Conservation (phyloP, 1,140 invertebrate genomes). For the Akabosia matsudoensis region DNA sequence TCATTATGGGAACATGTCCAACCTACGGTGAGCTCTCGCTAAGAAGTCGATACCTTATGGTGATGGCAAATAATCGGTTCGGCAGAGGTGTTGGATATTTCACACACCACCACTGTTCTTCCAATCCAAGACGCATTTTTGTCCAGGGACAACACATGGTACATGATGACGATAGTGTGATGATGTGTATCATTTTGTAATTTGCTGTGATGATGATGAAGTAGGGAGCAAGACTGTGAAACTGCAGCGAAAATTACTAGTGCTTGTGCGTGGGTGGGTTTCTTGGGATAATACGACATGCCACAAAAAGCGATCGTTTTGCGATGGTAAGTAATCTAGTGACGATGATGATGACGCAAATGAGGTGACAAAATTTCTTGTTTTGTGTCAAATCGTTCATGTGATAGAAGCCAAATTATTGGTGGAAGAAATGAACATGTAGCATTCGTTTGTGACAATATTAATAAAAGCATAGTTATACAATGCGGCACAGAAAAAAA, state of each 20-base stretch:
- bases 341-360: not conserved
- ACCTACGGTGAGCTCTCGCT: too few relatives aligned
- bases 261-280: not conserved
- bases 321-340: not conserved
- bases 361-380: not conserved
- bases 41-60: too few relatives aligned
- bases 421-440: not conserved
- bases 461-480: too few relatives aligned
- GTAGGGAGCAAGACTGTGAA: not conserved
- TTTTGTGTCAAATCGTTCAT: not conserved
- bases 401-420: not conserved
- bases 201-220: not conserved
- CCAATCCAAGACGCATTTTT: too few relatives aligned
- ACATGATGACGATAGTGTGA: too few relatives aligned
- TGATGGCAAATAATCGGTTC: too few relatives aligned
- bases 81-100: too few relatives aligned
- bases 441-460: too few relatives aligned
- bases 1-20: not conserved
- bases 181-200: not conserved
- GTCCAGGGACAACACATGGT: too few relatives aligned
- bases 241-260: not conserved
- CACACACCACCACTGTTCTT: too few relatives aligned
- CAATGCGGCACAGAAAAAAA: too few relatives aligned
- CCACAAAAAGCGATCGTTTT: too few relatives aligned
- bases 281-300: not conserved